These are phyloP conservation scores for Hippasteria phrygiana DNA, from an alignment of 53 echinoderm and acorn worm genomes.

Conservation along the genomic window DNA sequence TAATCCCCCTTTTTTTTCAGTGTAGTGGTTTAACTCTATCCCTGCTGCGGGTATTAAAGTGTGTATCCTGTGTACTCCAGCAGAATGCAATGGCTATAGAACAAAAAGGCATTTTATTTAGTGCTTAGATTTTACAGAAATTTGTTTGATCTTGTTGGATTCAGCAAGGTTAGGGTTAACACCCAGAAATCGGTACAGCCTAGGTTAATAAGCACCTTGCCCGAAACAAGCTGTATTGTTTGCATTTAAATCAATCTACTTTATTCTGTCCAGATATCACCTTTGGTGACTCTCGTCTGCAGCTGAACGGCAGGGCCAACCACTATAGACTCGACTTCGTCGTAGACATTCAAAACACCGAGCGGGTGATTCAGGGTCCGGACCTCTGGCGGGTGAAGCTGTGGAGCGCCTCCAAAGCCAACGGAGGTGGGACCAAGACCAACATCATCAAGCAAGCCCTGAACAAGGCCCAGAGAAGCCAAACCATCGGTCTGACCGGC, in stretches of 20 bases:
- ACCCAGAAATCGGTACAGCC: too few species aligned
- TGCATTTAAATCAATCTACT: background rate
- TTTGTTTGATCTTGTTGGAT: too few species aligned
- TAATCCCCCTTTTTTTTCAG: too few species aligned
- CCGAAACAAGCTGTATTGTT: too few species aligned
- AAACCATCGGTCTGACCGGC: background rate
- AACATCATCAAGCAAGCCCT: constrained; percentile 24
- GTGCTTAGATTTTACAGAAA: too few species aligned
- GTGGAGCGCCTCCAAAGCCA: constrained; percentile 2
- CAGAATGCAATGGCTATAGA: too few species aligned
- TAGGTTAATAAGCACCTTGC: too few species aligned
- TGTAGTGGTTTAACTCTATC: too few species aligned
- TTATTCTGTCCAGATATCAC: constrained; percentile 8
- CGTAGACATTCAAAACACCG: background rate
- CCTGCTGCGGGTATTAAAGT: too few species aligned
- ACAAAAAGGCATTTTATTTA: too few species aligned
- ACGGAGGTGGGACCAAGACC: constrained; percentile 30
- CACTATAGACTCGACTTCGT: constrained; percentile 25
- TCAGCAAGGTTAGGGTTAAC: too few species aligned
- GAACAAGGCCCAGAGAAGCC: constrained; percentile 11
- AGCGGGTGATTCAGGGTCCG: background rate
- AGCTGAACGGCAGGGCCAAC: constrained; percentile 13
- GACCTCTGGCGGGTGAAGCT: constrained; percentile 34
- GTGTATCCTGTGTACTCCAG: too few species aligned
- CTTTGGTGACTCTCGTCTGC: background rate